Conservation (phyloP, 2,113 vertebrate genomes). For the Odontophorus gujanensis region DNA sequence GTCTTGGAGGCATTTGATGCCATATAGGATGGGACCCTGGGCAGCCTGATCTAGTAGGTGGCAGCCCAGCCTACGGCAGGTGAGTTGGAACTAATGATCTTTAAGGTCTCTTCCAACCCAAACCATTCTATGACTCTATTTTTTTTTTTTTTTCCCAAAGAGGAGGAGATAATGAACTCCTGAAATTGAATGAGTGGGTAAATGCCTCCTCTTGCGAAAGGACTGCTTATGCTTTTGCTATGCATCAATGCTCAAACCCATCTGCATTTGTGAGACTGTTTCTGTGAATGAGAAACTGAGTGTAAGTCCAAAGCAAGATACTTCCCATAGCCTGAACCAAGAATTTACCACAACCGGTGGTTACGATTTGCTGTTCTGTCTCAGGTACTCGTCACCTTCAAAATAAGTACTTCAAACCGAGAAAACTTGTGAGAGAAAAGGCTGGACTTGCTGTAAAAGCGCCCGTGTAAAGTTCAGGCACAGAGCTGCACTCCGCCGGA, state of each 20-base stretch:
- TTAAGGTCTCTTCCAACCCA: no score
- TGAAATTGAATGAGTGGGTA: neutral
- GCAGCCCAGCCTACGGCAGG: no score
- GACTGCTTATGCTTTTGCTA: accelerated
- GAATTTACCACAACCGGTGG: neutral
- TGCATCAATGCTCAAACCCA: neutral
- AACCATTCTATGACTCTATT: no score
- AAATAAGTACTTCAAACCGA: neutral
- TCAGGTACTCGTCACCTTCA: accelerated
- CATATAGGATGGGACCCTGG: no score
- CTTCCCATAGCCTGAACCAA: neutral
- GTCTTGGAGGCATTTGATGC: no score
- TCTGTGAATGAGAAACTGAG: neutral
- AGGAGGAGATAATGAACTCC: neutral
- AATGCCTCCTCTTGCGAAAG: neutral
- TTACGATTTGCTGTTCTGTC: accelerated
- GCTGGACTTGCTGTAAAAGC: neutral
- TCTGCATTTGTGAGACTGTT: neutral
- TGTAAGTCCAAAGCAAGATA: accelerated
- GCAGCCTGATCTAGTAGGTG: no score
- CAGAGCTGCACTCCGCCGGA: neutral
- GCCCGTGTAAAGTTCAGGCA: neutral
- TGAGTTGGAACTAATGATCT: no score
- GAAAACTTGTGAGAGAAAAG: neutral
- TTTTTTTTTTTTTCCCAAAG: accelerated